Evolutionary conservation across 2,113 vertebrate species (phyloP), one percentile per base, ranked within the genome.

Genomic region (Setophaga petechia): DNA sequence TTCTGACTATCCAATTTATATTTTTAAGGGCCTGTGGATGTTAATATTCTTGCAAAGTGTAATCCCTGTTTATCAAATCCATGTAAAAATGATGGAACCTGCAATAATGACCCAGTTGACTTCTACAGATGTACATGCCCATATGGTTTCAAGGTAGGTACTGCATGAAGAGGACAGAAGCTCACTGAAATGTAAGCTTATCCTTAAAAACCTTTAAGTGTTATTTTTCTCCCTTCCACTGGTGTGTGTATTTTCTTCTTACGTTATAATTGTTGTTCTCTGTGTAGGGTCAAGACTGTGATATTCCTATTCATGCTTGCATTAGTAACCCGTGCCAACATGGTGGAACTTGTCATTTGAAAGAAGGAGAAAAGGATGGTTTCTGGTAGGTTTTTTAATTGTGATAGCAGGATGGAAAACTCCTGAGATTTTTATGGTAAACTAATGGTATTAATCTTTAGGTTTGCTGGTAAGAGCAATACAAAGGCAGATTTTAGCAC

Each of bases 91-190:
- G 99, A 99, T 51, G 99, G 99, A 83, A 99, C 99, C 49, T 99
- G 99, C 97, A 98, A 98, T 91, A 99, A 98, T 35, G 99, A 99
- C 93, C 99, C 99, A 2, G 99, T 99, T 67, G 98, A 99, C 95
- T 99, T 99, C 97, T 99, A 99, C 82, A 98, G 99, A 92, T 99
- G 99, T 93, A 99, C 98, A 84, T 99, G 99, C 75, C 99, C 99
- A 0, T 99, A 98, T 76, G 99, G 99, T 87, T 99, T 99, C 96
- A 99, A 99, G 99, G 99, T 99, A 97, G 44, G 90, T 67, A 37
- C 17, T 57, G 33, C 54, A 52, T 31, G 39, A 72, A 49, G 28
- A 72, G 16, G 27, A 58, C 25, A 6, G 37, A 71, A 65, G 14
- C 11, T 83, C 19, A 44, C 6, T 58, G 52, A 58, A 80, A 35